Base-by-base conservation (phyloP, 2,888 invertebrate genomes). In the Branchellion lobata region DNA sequence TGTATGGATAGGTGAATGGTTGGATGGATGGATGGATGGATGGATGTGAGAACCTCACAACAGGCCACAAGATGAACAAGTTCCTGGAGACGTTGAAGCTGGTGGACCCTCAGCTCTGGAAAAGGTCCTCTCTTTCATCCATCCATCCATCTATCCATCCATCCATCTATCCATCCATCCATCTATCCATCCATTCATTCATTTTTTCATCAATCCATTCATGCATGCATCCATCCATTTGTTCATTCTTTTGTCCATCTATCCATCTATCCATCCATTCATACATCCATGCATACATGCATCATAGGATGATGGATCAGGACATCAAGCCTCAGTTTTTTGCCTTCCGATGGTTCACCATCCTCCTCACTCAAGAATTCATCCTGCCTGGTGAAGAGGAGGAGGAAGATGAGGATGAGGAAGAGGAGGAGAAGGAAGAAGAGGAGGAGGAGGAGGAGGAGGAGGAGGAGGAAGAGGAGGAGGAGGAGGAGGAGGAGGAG, bases 361-460 rank as follows among this genome's bases (percentile, higher is more conserved):
- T 99, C 61, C 88, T 99, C 77, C 90, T 99, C 8, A 96, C 96
- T 1, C 98, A 99, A 90, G 98, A 99, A 89, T 98, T 98, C 88
- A 93, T 95, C 31, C 89, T 99, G 83, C 98, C 99, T 77, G 89
- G 89, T 89, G 75, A 69, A 14, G 61, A 57, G 5, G n/a, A 57
- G 5, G n/a, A 57, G 21, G n/a, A 24, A 14, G n/a, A 57, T 57
- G 21, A 57, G 5, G 21, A 57, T 57, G n/a, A n/a, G 5, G n/a
- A 57, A 14, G 21, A 57, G 8, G n/a, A 57, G 5, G 61, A 57
- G 5, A 24, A 57, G 5, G n/a, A 57, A 5, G n/a, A 24, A 14
- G n/a, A 57, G 5, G 21, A 57, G 5, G 21, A 57, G 5, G n/a
- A n/a, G 5, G n/a, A 57, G 5, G 21, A 57, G 8, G n/a, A 57